Conservation (phyloP, 1,140 invertebrate genomes). For the Diorhabda elongata region DNA sequence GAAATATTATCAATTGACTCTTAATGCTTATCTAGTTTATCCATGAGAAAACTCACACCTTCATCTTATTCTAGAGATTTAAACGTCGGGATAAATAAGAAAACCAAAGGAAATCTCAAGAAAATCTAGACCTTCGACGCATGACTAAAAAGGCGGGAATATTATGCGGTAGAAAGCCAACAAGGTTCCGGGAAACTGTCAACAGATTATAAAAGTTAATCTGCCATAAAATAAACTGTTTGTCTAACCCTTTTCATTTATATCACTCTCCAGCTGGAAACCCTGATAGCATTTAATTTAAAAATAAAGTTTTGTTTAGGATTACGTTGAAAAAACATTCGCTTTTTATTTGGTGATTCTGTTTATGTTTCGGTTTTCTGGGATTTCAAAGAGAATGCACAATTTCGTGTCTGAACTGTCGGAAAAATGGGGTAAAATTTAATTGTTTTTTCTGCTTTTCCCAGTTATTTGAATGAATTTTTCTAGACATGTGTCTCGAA, state of each 20-base stretch:
- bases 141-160: constrained; percentile 25
- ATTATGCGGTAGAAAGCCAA: constrained; percentile 30
- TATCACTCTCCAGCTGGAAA: constrained; percentile 17
- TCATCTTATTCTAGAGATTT: constrained; percentile 26
- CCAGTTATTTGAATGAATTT: no score
- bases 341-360: constrained; percentile 21
- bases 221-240: constrained; percentile 40
- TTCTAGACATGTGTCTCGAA: no score
- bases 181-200: constrained; percentile 36
- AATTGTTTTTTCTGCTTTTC: constrained; percentile 7
- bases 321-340: constrained; percentile 27
- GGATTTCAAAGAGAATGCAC: constrained; percentile 22
- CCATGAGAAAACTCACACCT: not conserved
- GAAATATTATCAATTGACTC: no score
- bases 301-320: constrained; percentile 25
- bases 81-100: constrained; percentile 27
- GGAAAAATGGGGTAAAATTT: constrained; percentile 6
- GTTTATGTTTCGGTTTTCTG: constrained; percentile 19
- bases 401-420: constrained; percentile 6
- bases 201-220: constrained; percentile 44
- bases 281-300: constrained; percentile 27
- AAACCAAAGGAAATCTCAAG: constrained; percentile 23
- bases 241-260: constrained; percentile 34
- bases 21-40: no score
- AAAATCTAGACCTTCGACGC: constrained; percentile 16